Evolutionary conservation across 2,888 invertebrate genomes (phyloP).

Genomic region (Acleris cristana): DNA sequence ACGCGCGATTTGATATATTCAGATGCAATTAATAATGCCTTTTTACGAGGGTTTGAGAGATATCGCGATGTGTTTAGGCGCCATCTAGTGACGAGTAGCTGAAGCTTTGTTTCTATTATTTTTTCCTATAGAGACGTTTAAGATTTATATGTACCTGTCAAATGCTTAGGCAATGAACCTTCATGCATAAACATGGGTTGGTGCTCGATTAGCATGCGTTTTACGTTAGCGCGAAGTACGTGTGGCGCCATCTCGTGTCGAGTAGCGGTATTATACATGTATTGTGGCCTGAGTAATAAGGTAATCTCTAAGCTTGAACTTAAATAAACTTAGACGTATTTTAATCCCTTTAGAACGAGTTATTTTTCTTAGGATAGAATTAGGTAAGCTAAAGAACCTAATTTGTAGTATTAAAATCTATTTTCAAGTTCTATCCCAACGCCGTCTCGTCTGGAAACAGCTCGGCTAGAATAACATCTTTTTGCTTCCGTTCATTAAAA

Average conservation of each 20-base stretch:
- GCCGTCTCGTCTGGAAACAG: conserved; percentile 12
- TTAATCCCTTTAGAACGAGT: too few relatives aligned
- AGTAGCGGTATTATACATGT: conserved; percentile 38
- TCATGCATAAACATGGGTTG: neutral
- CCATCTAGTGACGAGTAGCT: neutral
- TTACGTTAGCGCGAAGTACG: conserved; percentile 4
- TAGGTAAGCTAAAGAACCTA: neutral
- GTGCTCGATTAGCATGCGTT: conserved; percentile 1
- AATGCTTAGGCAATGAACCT: too few relatives aligned
- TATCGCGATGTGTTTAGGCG: neutral
- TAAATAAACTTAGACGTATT: too few relatives aligned
- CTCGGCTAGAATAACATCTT: conserved; percentile 41
- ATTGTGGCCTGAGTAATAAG: neutral
- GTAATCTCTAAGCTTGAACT: too few relatives aligned
- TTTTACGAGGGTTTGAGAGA: neutral
- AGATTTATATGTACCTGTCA: too few relatives aligned
- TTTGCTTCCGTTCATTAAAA: conserved; percentile 64
- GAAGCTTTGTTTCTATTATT: neutral
- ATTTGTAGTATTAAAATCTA: neutral
- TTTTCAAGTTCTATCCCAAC: neutral
- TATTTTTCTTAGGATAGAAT: too few relatives aligned
- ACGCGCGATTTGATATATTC: conserved; percentile 1
- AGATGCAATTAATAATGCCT: neutral
- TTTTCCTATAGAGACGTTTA: neutral
- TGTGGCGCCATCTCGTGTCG: conserved; percentile 48